Conservation (phyloP, 2,888 invertebrate genomes). For the Villa cingulata region DNA sequence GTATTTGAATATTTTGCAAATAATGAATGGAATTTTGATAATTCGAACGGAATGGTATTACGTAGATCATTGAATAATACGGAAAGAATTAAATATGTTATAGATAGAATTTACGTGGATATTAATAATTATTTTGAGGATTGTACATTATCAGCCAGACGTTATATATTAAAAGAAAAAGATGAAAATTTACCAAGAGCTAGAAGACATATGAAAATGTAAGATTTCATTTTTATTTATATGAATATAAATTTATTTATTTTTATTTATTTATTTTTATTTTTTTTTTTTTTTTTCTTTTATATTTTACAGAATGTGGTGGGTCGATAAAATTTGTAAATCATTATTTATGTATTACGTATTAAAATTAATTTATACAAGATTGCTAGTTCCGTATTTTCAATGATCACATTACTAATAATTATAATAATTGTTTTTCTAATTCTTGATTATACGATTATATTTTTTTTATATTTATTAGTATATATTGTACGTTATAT, state of each 20-base stretch:
- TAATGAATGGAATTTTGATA: constrained; percentile 81
- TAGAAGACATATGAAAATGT: constrained; percentile 65
- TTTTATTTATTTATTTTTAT: background rate
- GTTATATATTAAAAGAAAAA: constrained; percentile 68
- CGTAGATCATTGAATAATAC: constrained; percentile 47
- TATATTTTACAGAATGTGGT: constrained; percentile 53
- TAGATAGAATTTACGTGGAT: constrained; percentile 53
- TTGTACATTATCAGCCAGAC: constrained; percentile 65
- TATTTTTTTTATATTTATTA: background rate
- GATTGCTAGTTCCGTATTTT: constrained; percentile 20
- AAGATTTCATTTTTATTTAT: constrained; percentile 29
- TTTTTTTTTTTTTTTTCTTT: constrained; percentile 28
- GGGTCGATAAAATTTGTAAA: constrained; percentile 61
- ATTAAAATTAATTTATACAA: constrained; percentile 36
- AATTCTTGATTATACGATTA: background rate
- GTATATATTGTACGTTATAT: too few species aligned
- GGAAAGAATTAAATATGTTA: constrained; percentile 52
- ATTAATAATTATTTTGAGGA: constrained; percentile 71
- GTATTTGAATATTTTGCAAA: constrained; percentile 86
- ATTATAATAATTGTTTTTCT: background rate
- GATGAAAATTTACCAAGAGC: constrained; percentile 71
- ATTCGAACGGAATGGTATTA: constrained; percentile 46
- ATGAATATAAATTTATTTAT: background rate
- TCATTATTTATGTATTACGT: constrained; percentile 50
- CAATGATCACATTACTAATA: background rate